These are phyloP conservation scores for Colletes collaris DNA, from an alignment of 2,888 invertebrate species.

Conservation along the genomic window DNA sequence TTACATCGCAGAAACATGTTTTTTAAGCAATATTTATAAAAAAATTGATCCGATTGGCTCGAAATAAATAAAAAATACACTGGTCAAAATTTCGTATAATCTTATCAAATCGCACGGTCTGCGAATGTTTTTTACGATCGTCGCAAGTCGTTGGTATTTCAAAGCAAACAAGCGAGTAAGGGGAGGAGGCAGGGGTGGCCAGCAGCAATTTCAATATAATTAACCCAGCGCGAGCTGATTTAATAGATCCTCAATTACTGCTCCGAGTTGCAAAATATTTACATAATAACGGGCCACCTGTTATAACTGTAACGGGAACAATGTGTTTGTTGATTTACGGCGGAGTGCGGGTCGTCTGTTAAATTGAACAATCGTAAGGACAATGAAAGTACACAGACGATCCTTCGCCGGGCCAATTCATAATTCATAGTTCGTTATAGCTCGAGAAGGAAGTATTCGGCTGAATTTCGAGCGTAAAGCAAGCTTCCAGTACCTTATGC, in stretches of 20 bases:
- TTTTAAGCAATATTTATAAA: too few relatives aligned
- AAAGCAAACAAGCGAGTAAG: too few relatives aligned
- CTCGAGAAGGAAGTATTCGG: slow-evolving; percentile 27
- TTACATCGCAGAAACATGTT: too few relatives aligned
- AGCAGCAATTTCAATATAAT: slow-evolving; percentile 32
- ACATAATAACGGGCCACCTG: slow-evolving; percentile 22
- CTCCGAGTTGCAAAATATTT: slow-evolving; percentile 44
- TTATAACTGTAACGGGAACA: slow-evolving; percentile 23
- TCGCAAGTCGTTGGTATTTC: too few relatives aligned
- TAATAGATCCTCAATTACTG: slow-evolving; percentile 36
- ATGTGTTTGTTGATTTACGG: slow-evolving; percentile 26
- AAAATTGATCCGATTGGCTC: too few relatives aligned
- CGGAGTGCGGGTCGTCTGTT: slow-evolving; percentile 11
- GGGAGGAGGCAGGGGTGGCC: background rate
- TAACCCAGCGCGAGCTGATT: slow-evolving; percentile 26
- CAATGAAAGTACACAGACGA: slow-evolving; percentile 41
- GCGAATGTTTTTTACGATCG: too few relatives aligned
- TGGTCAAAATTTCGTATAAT: too few relatives aligned
- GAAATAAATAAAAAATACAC: too few relatives aligned
- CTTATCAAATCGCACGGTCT: too few relatives aligned
- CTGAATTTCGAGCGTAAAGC: slow-evolving; percentile 30
- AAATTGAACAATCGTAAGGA: slow-evolving; percentile 43
- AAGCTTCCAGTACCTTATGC: slow-evolving; percentile 53
- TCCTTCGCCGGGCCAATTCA: slow-evolving; percentile 54
- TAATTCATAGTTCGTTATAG: slow-evolving; percentile 70